Evolutionary conservation across 1,140 invertebrate genomes (phyloP), one percentile per base, ranked within the genome.

Genomic region (Pseudomyrmex gracilis): DNA sequence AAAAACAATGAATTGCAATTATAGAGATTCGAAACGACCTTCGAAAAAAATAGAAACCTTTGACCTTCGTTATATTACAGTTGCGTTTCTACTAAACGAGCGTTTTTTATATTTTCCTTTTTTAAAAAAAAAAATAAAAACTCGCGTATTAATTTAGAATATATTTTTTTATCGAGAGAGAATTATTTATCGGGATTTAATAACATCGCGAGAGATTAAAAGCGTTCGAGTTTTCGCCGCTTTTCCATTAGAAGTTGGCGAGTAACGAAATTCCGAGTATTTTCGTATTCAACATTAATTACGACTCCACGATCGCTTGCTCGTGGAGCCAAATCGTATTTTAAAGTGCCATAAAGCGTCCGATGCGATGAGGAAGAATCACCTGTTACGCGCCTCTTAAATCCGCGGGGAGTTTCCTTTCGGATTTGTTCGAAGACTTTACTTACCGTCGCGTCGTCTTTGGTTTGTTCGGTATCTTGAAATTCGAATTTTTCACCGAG

Each of bases 341-440:
- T 80, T 66, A 80, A 60, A 71, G 8, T 80, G 66, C 20, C 66
- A 80, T 24, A 20, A 12, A 58, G 53, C 57, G 43, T 58, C 76
- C 51, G n/a, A n/a, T 17, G 53, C 66, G 66, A 80, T 49, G 66
- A 80, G 53, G 66, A 80, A 70, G 70, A 73, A 76, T 82, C 80
- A 82, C 80, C 80, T 82, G 80, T 82, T 82, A 82, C 80, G 80
- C 80, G 80, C 80, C 71, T 82, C 34, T 49, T 53, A 82, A 82
- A 82, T 82, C 80, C 51, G 43, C 49, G 13, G 80, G 80, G 70
- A 82, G 51, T 63, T 76, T 64, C 80, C 53, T 76, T 51, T 47
- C 60, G 34, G 43, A 71, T 64, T 57, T 43, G 22, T 80, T 34
- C 43, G 20, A 58, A 47, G 45, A 71, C 43, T 53, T 77, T 80